Percentiles rank a stretch among this genome's conserved stretches.
phyloP scores from a whole-genome alignment of 2,888 invertebrate species.

The Keiferia lycopersicella region DNA sequence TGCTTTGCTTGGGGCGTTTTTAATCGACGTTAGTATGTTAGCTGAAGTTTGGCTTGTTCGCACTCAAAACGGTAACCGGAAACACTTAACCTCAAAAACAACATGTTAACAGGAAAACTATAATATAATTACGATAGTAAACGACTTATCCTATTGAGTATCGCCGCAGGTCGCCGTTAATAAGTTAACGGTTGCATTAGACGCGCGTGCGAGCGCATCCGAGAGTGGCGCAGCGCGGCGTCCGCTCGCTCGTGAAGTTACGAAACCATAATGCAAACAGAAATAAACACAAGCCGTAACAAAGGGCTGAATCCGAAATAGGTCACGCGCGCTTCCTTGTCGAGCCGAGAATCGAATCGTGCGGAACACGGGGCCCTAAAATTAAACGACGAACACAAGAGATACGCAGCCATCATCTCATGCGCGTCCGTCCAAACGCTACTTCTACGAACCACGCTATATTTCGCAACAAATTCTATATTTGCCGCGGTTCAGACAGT shows the following conservation, averaged over 20 bases:
- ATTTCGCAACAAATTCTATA: constrained; percentile 31
- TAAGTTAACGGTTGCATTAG: constrained; percentile 66
- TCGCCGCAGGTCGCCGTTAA: constrained; percentile 65
- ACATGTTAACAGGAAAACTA: constrained; percentile 31
- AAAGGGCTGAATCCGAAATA: constrained; percentile 71
- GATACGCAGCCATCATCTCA: constrained; percentile 32
- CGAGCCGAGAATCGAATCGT: constrained; percentile 44
- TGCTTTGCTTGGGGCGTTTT: background rate
- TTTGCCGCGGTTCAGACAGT: constrained; percentile 21
- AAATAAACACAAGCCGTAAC: constrained; percentile 69
- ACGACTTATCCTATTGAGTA: constrained; percentile 52
- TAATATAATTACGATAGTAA: constrained; percentile 44
- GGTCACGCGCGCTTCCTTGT: constrained; percentile 68
- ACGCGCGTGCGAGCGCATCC: constrained; percentile 61
- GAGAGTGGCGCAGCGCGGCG: constrained; percentile 32
- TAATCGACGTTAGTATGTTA: too few relatives aligned
- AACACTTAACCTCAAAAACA: constrained; percentile 26
- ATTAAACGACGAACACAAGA: constrained; percentile 49
- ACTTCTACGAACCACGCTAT: constrained; percentile 29
- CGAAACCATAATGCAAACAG: constrained; percentile 76
- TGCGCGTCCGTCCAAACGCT: constrained; percentile 25
- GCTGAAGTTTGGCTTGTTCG: constrained; percentile 30
- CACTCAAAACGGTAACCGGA: constrained; percentile 40
- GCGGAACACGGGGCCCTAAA: constrained; percentile 52
- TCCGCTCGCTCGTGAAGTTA: constrained; percentile 66